Evolutionary conservation across 2,888 invertebrate genomes (phyloP).

Genomic region (Synanthedon vespiformis): DNA sequence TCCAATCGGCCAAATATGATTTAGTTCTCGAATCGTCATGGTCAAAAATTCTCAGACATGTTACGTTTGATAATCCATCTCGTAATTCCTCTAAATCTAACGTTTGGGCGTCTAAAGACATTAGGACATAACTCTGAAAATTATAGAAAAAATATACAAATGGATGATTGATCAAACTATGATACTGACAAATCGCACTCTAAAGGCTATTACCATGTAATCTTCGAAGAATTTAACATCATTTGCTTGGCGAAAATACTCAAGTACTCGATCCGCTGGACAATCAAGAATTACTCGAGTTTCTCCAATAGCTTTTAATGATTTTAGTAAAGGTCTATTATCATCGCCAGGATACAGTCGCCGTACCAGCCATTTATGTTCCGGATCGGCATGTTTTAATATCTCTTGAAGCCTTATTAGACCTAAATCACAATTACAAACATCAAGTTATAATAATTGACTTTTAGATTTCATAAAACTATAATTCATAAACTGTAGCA

Average conservation of each 20-base stretch:
- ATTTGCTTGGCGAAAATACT: conserved; percentile 80
- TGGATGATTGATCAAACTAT: background rate
- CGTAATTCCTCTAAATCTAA: conserved; percentile 73
- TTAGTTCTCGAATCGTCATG: conserved; percentile 63
- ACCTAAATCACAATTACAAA: conserved; percentile 39
- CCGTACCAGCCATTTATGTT: conserved; percentile 76
- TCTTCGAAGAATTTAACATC: conserved; percentile 88
- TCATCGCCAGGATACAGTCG: conserved; percentile 69
- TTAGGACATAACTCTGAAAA: conserved; percentile 55
- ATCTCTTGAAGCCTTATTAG: conserved; percentile 84
- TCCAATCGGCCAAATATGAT: conserved; percentile 64
- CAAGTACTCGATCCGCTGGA: conserved; percentile 73
- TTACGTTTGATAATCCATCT: conserved; percentile 76
- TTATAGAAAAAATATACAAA: background rate
- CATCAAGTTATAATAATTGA: no score
- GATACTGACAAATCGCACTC: background rate
- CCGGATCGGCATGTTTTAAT: conserved; percentile 77
- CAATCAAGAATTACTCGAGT: conserved; percentile 84
- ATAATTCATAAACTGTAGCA: no score
- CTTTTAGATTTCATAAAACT: background rate
- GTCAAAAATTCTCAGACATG: conserved; percentile 76
- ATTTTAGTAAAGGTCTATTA: conserved; percentile 79
- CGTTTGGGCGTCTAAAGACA: conserved; percentile 74
- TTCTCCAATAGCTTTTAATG: conserved; percentile 76
- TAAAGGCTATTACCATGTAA: conserved; percentile 72